Percentiles rank a stretch among this genome's conserved stretches.
Conservation (phyloP, 2,113 vertebrate species). For the Nycticorax nycticorax region DNA sequence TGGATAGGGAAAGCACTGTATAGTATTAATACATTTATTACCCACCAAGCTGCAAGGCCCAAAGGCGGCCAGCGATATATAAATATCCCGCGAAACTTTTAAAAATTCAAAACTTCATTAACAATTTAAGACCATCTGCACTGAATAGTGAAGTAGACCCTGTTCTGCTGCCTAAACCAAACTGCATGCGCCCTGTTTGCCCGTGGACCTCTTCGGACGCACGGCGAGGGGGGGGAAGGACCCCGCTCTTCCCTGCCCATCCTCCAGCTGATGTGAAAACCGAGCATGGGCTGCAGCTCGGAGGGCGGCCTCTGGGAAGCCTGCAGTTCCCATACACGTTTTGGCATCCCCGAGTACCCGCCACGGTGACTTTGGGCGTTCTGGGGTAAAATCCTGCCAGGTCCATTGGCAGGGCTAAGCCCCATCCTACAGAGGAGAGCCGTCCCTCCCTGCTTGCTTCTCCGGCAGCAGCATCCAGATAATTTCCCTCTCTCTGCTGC, state of each 20-base stretch:
- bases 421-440: no score
- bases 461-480: not conserved
- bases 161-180: slow-evolving; percentile 12
- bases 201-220: rapidly evolving
- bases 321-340: rapidly evolving
- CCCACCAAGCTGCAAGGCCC: not conserved
- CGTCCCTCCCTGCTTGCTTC: not conserved
- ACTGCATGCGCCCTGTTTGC: not conserved
- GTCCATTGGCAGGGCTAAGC: not conserved
- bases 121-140: slow-evolving; percentile 28
- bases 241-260: rapidly evolving
- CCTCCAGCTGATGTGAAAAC: not conserved
- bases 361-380: not conserved
- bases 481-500: not conserved
- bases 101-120: slow-evolving; percentile 59
- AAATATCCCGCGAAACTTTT: slow-evolving; percentile 48
- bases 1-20: not conserved
- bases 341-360: rapidly evolving
- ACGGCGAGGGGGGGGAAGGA: not conserved
- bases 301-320: not conserved
- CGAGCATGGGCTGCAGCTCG: rapidly evolving
- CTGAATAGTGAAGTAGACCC: slow-evolving; percentile 5
- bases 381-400: not conserved
- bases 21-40: slow-evolving; percentile 41
- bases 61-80: not conserved